Base-by-base conservation (phyloP, 35 echinoderm and acorn worm species). In the Strongylocentrotus purpuratus region DNA sequence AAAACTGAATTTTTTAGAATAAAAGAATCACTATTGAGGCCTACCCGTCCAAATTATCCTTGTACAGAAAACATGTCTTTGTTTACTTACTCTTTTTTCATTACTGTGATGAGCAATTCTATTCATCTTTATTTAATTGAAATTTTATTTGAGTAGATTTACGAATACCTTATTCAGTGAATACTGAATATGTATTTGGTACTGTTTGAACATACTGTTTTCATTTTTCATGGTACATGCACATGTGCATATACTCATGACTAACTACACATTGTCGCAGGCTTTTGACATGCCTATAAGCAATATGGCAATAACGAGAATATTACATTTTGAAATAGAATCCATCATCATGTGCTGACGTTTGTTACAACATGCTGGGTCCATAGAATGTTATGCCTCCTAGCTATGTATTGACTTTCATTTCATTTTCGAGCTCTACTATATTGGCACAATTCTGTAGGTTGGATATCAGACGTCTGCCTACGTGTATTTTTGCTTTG, bases 271-370 rank as follows among this genome's bases (percentile, higher is more conserved):
- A 12, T 55, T 55, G 50, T 22, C 0, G 65, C 25, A 28, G 22
- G 65, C 20, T 28, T 78, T 28, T 78, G 11, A 78, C 65, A 78
- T 78, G 65, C 22, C 65, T 22, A 78, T 78, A 4, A 78, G 65
- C 65, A 78, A 28, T 78, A 78, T 78, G 65, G 65, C 65, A 78
- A 78, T 78, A 78, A 78, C 65, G n/a, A 28, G 65, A 78, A 78
- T 78, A 78, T 78, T 78, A 78, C 65, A 78, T 78, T 78, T 78
- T 78, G 18, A 78, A 28, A 78, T 8, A 78, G 20, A n/a, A 78
- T 78, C 22, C 20, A 78, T 78, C 65, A 78, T 78, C 65, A 78
- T 78, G 28, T n/a, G 28, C 65, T n/a, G 22, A 78, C 65, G n/a
- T 78, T 78, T 78, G 65, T 78, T 78, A 28, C 28, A 78, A 28